Evolutionary conservation across 1,140 invertebrate genomes (phyloP), one percentile per base, ranked within the genome.

Genomic region (Drosophila paulistorum): DNA sequence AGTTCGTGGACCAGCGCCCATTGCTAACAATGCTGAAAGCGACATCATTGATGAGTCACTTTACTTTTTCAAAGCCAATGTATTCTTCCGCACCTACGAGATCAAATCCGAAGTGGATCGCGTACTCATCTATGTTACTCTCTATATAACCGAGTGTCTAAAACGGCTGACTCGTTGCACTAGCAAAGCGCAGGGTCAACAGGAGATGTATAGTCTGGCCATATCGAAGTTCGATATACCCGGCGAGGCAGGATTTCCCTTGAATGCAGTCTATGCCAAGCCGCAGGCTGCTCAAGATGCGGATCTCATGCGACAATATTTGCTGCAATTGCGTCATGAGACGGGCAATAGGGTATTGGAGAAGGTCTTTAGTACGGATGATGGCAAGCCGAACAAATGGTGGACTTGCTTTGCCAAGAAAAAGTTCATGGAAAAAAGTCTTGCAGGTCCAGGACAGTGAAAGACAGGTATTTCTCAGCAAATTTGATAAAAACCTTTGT

Each of bases 371-470:
- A 95, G 95, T 51, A 95, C 95, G 20, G 96, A 97, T 71, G 97
- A 98, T 93, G 97, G 97, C 1, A 98, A 98, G 90, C 98, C 99
- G 11, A 98, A 97, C 89, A 99, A 99, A 93, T 99, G 99, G 99
- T 99, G 99, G 99, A 93, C 99, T 33, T 99, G 99, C 91, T 99
- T 99, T 94, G 96, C 98, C 13, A 99, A 99, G 91, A 99, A 98
- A 94, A 99, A 98, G 94, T 99, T 99, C 91, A 99, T 99, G 98
- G 99, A 99, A 90, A 99, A 99, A 92, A 98, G 97, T 51, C 93
- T 99, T 7, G 90, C 91, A 14, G 91, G 91, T 1, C 91, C 91
- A 23, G 91, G 91, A 0, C 91, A 92, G 65, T 92, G 81, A 71
- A 48, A 17, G 6, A 48, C 17, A 23, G 60, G 35, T 37, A 39